phyloP scores from a whole-genome alignment of 2,888 invertebrate genomes.

The Agrotis exclamationis region DNA sequence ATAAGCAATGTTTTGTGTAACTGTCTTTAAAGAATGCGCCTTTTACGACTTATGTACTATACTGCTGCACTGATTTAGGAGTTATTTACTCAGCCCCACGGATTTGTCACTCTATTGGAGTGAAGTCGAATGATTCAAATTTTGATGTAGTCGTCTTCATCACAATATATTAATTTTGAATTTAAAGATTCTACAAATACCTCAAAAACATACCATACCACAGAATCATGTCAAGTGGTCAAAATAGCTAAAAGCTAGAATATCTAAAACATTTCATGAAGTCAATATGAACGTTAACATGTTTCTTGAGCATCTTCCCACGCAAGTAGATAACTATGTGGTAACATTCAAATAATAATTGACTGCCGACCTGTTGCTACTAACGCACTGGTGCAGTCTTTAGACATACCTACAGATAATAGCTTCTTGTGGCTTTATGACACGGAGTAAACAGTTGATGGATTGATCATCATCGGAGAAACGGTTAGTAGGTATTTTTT shows the following conservation, averaged over 20 bases:
- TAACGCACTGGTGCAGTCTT: constrained; percentile 16
- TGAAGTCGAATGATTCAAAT: no score
- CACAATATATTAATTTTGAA: no score
- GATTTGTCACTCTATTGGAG: no score
- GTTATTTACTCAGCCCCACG: no score
- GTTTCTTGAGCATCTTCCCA: background rate
- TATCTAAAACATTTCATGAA: background rate
- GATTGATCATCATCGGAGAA: background rate
- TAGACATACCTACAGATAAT: constrained; percentile 10
- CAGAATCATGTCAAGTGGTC: background rate
- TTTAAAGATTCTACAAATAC: no score
- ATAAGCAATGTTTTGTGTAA: background rate
- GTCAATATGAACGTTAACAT: background rate
- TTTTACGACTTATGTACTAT: background rate
- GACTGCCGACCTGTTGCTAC: constrained; percentile 5
- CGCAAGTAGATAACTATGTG: background rate
- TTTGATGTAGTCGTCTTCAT: no score
- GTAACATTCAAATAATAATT: constrained; percentile 24
- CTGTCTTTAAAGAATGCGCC: constrained; percentile 2
- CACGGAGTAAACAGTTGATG: constrained; percentile 1
- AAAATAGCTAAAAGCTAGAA: background rate
- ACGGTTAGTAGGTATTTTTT: background rate
- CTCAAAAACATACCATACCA: no score
- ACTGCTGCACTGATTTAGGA: background rate
- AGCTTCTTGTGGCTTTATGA: constrained; percentile 8